Conservation (phyloP, 2,888 invertebrate species). For the Marronus borbonicus region DNA sequence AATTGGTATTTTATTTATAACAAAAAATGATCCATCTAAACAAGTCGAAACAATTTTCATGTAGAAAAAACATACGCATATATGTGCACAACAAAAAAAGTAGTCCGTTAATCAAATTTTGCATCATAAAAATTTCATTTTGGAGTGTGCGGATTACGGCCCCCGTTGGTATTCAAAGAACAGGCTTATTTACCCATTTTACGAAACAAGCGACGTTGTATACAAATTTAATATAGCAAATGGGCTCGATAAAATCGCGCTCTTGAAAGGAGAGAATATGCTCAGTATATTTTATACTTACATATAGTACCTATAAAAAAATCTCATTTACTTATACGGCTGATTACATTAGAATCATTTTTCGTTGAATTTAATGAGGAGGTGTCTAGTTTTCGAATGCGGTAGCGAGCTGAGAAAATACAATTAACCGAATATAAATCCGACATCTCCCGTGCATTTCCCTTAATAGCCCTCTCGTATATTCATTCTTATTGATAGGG, state of each 20-base stretch:
- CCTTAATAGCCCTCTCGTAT: no score
- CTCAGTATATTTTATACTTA: no score
- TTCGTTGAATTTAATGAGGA: no score
- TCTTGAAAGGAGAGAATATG: neutral
- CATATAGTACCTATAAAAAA: no score
- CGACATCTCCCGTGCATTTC: no score
- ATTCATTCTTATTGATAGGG: no score
- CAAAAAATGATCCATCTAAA: neutral
- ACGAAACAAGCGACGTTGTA: conserved; percentile 17
- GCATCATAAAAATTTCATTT: conserved; percentile 36
- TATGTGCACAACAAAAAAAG: neutral
- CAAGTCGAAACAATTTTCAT: neutral
- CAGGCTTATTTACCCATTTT: conserved; percentile 31
- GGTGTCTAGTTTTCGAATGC: no score
- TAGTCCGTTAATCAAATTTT: conserved; percentile 22
- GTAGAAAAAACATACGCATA: neutral
- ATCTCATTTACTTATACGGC: no score
- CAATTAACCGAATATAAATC: no score
- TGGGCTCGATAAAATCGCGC: conserved; percentile 29
- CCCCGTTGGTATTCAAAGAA: conserved; percentile 7
- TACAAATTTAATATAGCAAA: conserved; percentile 44
- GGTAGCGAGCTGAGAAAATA: no score
- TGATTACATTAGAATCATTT: no score
- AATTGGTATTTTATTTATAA: neutral
- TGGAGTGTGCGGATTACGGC: conserved; percentile 23